These are phyloP conservation scores for Corythornis cristatus DNA, from an alignment of 2,113 vertebrate genomes.

Conservation along the genomic window DNA sequence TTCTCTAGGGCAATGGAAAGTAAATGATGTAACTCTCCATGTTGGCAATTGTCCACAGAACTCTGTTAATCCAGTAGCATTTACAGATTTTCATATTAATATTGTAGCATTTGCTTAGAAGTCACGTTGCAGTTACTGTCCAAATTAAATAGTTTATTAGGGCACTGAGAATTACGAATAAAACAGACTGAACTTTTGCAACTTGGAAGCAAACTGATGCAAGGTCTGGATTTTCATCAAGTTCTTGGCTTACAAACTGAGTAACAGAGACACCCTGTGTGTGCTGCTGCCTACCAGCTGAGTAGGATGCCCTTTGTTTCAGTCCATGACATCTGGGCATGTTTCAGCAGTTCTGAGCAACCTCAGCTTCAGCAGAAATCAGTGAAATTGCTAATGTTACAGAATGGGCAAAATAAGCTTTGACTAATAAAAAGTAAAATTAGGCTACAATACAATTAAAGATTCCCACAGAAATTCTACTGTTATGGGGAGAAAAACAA, in stretches of 20 bases:
- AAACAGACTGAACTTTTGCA: constrained; percentile 16
- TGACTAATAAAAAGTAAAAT: neutral
- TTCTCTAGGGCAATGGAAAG: neutral
- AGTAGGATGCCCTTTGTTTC: constrained; percentile 12
- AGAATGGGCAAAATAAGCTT: neutral
- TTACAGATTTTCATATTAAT: neutral
- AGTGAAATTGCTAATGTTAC: neutral
- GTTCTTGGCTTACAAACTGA: neutral
- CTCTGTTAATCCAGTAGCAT: neutral
- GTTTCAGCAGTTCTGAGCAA: constrained; percentile 6
- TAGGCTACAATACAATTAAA: neutral
- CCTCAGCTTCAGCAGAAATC: neutral
- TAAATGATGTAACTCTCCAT: neutral
- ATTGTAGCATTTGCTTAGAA: constrained; percentile 3
- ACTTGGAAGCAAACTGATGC: neutral
- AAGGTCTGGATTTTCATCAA: neutral
- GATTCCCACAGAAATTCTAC: neutral
- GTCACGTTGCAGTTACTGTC: neutral
- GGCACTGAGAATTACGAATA: neutral
- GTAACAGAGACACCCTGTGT: neutral
- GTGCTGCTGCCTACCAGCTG: neutral
- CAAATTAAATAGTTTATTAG: neutral
- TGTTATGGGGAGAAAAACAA: neutral
- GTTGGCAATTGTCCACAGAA: neutral
- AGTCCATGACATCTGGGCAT: neutral